These are phyloP conservation scores for Blastobasis lacticolella DNA, from an alignment of 2,888 invertebrate species.

Conservation along the genomic window DNA sequence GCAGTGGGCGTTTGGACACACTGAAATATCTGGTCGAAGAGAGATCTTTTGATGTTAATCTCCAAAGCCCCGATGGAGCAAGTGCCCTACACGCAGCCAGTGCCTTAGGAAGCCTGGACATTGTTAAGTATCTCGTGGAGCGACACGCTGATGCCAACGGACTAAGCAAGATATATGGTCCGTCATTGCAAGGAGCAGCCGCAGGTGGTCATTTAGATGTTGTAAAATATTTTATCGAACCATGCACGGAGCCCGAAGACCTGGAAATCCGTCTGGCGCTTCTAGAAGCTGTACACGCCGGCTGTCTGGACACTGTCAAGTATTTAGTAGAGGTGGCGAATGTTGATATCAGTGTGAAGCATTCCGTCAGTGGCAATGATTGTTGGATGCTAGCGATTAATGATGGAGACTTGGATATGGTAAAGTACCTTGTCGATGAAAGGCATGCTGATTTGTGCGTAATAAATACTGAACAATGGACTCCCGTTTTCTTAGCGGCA, in stretches of 20 bases:
- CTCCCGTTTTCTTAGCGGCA: constrained; percentile 1
- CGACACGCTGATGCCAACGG: not conserved
- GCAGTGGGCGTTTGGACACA: not conserved
- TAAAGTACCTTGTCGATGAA: constrained; percentile 2
- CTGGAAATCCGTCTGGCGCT: no score
- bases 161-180: not conserved
- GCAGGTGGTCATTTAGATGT: not conserved
- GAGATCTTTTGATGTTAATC: not conserved
- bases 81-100: not conserved
- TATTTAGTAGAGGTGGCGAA: not conserved
- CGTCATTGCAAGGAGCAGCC: not conserved
- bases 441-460: not conserved
- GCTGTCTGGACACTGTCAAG: not conserved
- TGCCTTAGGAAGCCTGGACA: not conserved
- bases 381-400: not conserved
- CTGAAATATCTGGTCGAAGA: constrained; percentile 1
- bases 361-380: not conserved
- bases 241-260: not conserved
- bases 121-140: not conserved
- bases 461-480: not conserved
- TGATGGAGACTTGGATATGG: not conserved
- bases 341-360: not conserved
- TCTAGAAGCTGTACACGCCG: no score
- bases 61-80: not conserved
- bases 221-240: not conserved